phyloP scores from a whole-genome alignment of 2,113 vertebrate genomes.

The Hymenochirus boettgeri region DNA sequence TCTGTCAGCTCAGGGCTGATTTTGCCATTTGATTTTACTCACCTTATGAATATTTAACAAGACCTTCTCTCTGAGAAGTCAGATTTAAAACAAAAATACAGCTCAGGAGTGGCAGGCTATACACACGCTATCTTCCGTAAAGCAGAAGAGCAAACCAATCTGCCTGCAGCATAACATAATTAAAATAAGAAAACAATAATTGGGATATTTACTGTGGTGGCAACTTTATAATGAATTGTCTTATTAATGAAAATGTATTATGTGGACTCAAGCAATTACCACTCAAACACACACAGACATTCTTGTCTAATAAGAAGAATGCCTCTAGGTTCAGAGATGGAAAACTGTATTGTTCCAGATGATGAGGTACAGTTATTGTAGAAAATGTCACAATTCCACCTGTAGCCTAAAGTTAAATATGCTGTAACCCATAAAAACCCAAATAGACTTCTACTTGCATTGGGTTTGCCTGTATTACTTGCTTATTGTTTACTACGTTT shows the following conservation, averaged over 20 bases:
- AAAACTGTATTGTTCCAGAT: too few species aligned
- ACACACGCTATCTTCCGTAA: slow-evolving; percentile 34
- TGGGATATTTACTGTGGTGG: slow-evolving; percentile 38
- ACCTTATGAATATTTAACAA: slow-evolving; percentile 39
- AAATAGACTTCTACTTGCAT: too few species aligned
- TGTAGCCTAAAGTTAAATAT: too few species aligned
- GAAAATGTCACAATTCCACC: too few species aligned
- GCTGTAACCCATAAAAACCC: too few species aligned
- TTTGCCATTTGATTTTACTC: slow-evolving; percentile 37
- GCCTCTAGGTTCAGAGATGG: too few species aligned
- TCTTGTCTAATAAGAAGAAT: too few species aligned
- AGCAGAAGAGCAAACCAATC: slow-evolving; percentile 28
- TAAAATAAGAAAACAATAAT: slow-evolving; percentile 35
- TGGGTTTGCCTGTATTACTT: too few species aligned
- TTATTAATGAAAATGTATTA: slow-evolving; percentile 39
- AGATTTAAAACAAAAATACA: slow-evolving; percentile 37
- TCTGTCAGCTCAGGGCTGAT: slow-evolving; percentile 29
- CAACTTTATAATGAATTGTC: slow-evolving; percentile 35
- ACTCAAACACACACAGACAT: background rate
- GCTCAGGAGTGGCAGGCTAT: slow-evolving; percentile 27
- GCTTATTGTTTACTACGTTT: too few species aligned
- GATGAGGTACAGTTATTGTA: too few species aligned
- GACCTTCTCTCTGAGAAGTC: slow-evolving; percentile 24
- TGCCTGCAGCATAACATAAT: slow-evolving; percentile 35
- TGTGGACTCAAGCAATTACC: slow-evolving; percentile 35